A percentile compares a stretch with the other conserved stretches of the same genome.
phyloP scores from a whole-genome alignment of 92 coral and sea anemone genomes.

The Galaxea fascicularis region DNA sequence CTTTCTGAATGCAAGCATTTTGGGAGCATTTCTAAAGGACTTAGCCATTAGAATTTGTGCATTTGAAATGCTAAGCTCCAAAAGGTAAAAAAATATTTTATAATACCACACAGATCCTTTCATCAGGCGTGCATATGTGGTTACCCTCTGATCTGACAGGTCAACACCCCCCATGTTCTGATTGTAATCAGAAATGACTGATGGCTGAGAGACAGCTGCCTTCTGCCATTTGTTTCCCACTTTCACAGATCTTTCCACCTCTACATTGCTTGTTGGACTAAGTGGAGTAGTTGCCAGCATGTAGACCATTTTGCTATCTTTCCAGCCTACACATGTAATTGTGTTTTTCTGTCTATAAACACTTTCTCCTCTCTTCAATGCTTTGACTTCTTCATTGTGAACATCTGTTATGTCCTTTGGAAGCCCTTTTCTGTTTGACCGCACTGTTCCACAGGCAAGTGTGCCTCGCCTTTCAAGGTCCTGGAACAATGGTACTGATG shows the following conservation, averaged over 20 bases:
- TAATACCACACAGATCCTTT: conserved; percentile 39
- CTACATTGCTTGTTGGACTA: neutral
- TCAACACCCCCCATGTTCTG: conserved; percentile 44
- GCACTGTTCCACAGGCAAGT: no score
- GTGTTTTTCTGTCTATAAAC: conserved; percentile 31
- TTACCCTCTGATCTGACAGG: conserved; percentile 35
- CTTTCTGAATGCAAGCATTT: conserved; percentile 33
- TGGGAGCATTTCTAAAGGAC: conserved; percentile 7
- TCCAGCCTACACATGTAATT: conserved; percentile 27
- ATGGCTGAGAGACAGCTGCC: conserved; percentile 20
- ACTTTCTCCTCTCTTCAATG: conserved; percentile 10
- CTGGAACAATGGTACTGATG: conserved; percentile 10
- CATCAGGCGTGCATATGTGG: conserved; percentile 18
- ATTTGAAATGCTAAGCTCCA: conserved; percentile 46
- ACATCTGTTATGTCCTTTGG: no score
- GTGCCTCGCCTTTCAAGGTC: neutral
- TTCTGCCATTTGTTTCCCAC: conserved; percentile 17
- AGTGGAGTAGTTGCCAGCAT: conserved; percentile 39
- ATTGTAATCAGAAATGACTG: conserved; percentile 29
- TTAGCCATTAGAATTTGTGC: conserved; percentile 39
- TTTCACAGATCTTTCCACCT: conserved; percentile 21
- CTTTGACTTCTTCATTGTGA: neutral
- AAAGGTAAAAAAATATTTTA: conserved; percentile 25
- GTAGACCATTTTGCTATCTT: conserved; percentile 19
- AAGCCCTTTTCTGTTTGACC: no score